Base-by-base conservation (phyloP, 2,888 invertebrate genomes). In the Boloria selene region DNA sequence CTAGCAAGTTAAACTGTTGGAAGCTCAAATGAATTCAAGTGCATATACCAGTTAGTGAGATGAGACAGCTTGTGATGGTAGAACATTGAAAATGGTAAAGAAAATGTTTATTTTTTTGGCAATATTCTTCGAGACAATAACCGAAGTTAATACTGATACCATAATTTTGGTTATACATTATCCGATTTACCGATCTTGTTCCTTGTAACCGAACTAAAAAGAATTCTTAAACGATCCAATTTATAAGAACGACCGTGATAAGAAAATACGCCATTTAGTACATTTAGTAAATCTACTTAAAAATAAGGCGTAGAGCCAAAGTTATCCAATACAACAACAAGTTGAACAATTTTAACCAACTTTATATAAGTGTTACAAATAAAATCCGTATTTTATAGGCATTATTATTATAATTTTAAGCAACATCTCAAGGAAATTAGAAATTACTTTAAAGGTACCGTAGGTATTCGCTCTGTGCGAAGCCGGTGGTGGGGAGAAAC, bases 1-100 rank as follows among this genome's bases (percentile, higher is more conserved):
- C 65, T 70, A 67, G 67, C 70, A 70, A 70, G 67, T 68, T 68
- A 70, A 68, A 70, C 65, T 65, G 67, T 61, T 67, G 54, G 56
- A 58, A 62, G 56, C 42, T 64, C 59, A 63, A 70, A 65, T 68
- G 61, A 70, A 63, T 70, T 63, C 64, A 61, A 65, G 59, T 67
- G 67, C 59, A 67, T 55, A 62, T 62, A 62, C 53, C 53, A 64
- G 44, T 64, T 52, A 64, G 50, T 59, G 42, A 26, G 16, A 45
- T 58, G 66, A 56, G 58, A 67, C 66, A 49, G 64, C 62, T 67
- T 51, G 59, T 67, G 63, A 63, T 49, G 47, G 14, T 44, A 47
- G 31, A 60, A 65, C 54, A 50, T 65, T 65, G 16, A 59, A 60
- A 60, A 60, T 45, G 47, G 31, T 50, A 50, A 4, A 18, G 31